Base-by-base conservation (phyloP, 2,797 vertebrate genomes). In the Myiothlypis coronata region DNA sequence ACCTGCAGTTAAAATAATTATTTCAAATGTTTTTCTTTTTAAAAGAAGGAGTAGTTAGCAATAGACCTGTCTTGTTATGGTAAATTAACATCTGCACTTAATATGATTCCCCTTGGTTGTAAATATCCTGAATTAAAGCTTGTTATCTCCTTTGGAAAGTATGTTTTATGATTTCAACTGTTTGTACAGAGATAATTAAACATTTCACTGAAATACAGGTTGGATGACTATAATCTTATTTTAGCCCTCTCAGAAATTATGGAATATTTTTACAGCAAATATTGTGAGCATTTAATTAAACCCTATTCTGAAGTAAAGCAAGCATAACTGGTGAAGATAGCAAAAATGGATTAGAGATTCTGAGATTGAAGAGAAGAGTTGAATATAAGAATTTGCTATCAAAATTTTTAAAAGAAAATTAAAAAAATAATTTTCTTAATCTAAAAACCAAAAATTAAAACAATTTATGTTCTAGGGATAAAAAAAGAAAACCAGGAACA, bases 1-100 rank as follows among this genome's bases (percentile, higher is more conserved):
- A 96, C 75, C 88, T 97, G 94, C 83, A 95, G 90, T 97, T 96
- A 96, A 98, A 97, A 98, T 96, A 96, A 96, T 97, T 96, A 96
- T 95, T 96, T 89, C 76, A 91, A 96, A 90, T 91, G 64, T 96
- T 97, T 78, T 93, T 79, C 89, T 93, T 96, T 96, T 78, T 81
- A 92, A 94, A 96, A 96, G 86, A 94, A 96, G 83, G 47, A 94
- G 87, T 71, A 96, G 90, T 94, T 97, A 90, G 85, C 92, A 93
- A 84, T 87, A 97, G 90, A 97, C 59, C 89, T 89, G 49, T 95
- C 93, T 95, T 96, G 56, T 97, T 98, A 94, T 78, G 69, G 78
- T 90, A 97, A 96, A 96, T 96, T 97, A 97, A 96, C 90, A 93
- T 94, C 82, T 96, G 69, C 92, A 82, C 84, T 96, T 97, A 97